Evolutionary conservation across 2,113 vertebrate genomes (phyloP).

Genomic region (Monopterus albus): DNA sequence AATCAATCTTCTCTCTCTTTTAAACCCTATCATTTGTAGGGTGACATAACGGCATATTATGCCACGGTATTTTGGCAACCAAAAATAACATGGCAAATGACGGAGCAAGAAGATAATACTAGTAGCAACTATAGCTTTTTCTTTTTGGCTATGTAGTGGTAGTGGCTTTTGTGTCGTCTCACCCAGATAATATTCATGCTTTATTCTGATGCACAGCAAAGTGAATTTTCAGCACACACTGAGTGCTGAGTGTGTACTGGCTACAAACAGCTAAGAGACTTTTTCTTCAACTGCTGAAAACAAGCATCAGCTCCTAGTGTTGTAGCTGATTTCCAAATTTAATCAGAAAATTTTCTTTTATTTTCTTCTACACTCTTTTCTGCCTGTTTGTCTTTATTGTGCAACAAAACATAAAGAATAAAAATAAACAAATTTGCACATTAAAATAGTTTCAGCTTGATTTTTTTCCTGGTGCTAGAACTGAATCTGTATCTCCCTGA

Average conservation of each 20-base stretch:
- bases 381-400: neutral
- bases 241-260: slow-evolving; percentile 29
- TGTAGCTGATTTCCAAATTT: neutral
- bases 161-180: too few relatives aligned
- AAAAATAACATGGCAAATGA: too few relatives aligned
- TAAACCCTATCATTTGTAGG: too few relatives aligned
- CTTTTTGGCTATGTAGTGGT: too few relatives aligned
- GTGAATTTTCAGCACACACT: slow-evolving; percentile 24
- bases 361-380: neutral
- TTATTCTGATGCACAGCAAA: slow-evolving; percentile 21
- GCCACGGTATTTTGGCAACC: too few relatives aligned
- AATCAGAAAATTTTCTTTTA: neutral
- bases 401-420: too few relatives aligned
- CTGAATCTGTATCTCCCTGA: neutral
- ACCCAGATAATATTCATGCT: slow-evolving; percentile 18
- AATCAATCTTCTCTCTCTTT: too few relatives aligned
- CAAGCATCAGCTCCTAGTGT: slow-evolving; percentile 2
- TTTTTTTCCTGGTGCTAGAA: neutral
- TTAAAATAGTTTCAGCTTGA: neutral
- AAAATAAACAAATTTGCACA: neutral
- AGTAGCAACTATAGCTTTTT: too few relatives aligned
- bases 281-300: slow-evolving; percentile 13
- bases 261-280: slow-evolving; percentile 11
- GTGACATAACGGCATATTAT: too few relatives aligned
- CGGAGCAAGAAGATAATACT: too few relatives aligned